A percentile compares a stretch with the other conserved stretches of the same genome.
These are phyloP conservation scores for Acanthis flammea DNA, from an alignment of 2,797 vertebrate species.

Conservation along the genomic window DNA sequence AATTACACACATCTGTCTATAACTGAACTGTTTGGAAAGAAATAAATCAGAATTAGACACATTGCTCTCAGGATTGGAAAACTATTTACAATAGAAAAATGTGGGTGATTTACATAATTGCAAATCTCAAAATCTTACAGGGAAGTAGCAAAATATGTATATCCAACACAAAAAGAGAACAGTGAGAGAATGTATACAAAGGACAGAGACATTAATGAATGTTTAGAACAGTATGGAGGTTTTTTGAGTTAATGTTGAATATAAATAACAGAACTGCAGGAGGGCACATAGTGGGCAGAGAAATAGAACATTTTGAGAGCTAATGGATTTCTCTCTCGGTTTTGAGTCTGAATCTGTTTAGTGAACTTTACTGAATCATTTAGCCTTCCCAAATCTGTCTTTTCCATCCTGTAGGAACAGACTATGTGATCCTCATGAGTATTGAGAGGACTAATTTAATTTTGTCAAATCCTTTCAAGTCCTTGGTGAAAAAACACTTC, in stretches of 20 bases:
- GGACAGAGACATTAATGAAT: neutral
- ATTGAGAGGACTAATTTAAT: neutral
- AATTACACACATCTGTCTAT: neutral
- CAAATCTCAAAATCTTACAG: neutral
- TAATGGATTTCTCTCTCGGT: neutral
- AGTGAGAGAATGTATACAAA: neutral
- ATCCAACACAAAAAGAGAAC: neutral
- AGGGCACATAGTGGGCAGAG: neutral
- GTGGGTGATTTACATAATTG: neutral
- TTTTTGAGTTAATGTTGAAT: neutral
- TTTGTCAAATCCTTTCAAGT: conserved; percentile 13
- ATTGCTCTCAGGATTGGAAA: neutral
- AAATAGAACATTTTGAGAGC: neutral
- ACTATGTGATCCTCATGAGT: neutral
- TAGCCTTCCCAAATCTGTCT: neutral
- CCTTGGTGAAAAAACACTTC: neutral
- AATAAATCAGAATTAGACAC: neutral
- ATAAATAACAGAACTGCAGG: neutral
- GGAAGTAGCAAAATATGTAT: neutral
- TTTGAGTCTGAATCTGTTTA: neutral
- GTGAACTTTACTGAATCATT: neutral
- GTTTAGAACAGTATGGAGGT: neutral
- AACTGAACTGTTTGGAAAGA: neutral
- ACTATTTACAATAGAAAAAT: neutral
- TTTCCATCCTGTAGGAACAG: neutral